These are phyloP conservation scores for Xestia xanthographa DNA, from an alignment of 2,888 invertebrate species.

Conservation along the genomic window DNA sequence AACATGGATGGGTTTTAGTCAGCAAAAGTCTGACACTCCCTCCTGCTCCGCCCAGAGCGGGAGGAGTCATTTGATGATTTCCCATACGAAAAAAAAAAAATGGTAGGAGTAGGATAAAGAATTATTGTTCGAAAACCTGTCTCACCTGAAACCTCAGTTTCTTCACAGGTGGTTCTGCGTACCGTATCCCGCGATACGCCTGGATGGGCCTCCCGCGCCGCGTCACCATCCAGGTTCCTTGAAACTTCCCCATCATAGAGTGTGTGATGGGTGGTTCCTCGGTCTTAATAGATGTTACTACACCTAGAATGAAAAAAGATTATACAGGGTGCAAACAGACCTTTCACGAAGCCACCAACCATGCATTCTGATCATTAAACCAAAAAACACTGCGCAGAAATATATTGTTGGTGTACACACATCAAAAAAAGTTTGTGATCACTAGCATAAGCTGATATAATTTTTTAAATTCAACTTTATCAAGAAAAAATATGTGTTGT, in stretches of 20 bases:
- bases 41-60: too few species aligned
- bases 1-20: too few species aligned
- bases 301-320: background rate
- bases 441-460: too few species aligned
- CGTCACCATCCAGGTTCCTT: conserved; percentile 80
- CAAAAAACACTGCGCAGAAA: background rate
- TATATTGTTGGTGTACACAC: too few species aligned
- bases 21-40: too few species aligned
- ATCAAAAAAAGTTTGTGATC: too few species aligned
- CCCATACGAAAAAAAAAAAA: too few species aligned
- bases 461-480: too few species aligned
- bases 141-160: conserved; percentile 81
- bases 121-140: background rate
- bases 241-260: conserved; percentile 77
- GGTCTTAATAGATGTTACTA: background rate
- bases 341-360: background rate
- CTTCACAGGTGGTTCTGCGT: conserved; percentile 82
- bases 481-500: too few species aligned
- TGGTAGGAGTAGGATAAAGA: background rate
- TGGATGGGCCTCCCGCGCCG: conserved; percentile 80
- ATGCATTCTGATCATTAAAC: background rate
- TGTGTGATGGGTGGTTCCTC: conserved; percentile 63
- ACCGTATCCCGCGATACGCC: conserved; percentile 85
- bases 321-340: background rate
- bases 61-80: too few species aligned